These are phyloP conservation scores for Protodeltote pygarga DNA, from an alignment of 2,888 invertebrate genomes.

Conservation along the genomic window DNA sequence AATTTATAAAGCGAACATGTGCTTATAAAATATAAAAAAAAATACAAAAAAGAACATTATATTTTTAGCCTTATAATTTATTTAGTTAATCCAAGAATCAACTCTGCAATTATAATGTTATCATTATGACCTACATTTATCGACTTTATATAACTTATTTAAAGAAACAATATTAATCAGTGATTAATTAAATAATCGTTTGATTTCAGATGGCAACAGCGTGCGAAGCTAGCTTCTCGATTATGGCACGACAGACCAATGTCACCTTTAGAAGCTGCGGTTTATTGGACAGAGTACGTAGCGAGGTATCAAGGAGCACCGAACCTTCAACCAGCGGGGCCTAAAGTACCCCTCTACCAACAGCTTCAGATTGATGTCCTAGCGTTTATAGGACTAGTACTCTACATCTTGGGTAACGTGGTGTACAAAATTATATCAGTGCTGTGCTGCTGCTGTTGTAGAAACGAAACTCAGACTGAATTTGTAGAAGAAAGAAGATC, in stretches of 20 bases:
- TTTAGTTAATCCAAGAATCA: too few relatives aligned
- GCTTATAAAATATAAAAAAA: too few relatives aligned
- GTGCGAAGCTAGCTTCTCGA: slow-evolving; percentile 77
- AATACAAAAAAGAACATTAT: too few relatives aligned
- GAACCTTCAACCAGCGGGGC: slow-evolving; percentile 71
- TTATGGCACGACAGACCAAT: slow-evolving; percentile 85
- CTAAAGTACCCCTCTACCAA: slow-evolving; percentile 71
- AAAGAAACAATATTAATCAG: too few relatives aligned
- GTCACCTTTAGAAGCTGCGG: slow-evolving; percentile 83
- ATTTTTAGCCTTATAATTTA: too few relatives aligned
- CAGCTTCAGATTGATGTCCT: slow-evolving; percentile 78
- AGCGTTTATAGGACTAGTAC: slow-evolving; percentile 69
- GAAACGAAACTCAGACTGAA: slow-evolving; percentile 48
- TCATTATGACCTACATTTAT: too few relatives aligned
- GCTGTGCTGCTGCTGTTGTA: slow-evolving; percentile 74
- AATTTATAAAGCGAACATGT: neutral
- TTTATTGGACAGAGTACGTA: slow-evolving; percentile 88
- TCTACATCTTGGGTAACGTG: slow-evolving; percentile 68
- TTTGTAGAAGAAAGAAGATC: slow-evolving; percentile 63
- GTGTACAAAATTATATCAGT: slow-evolving; percentile 69
- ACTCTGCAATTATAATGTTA: too few relatives aligned
- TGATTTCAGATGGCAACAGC: slow-evolving; percentile 71
- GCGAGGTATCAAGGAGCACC: slow-evolving; percentile 79
- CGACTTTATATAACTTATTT: too few relatives aligned
- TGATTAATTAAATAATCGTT: slow-evolving; percentile 4